Percentiles rank a stretch among this genome's conserved stretches.
These are phyloP conservation scores for Zosterops pallidus DNA, from an alignment of 2,113 vertebrate species.

Conservation along the genomic window DNA sequence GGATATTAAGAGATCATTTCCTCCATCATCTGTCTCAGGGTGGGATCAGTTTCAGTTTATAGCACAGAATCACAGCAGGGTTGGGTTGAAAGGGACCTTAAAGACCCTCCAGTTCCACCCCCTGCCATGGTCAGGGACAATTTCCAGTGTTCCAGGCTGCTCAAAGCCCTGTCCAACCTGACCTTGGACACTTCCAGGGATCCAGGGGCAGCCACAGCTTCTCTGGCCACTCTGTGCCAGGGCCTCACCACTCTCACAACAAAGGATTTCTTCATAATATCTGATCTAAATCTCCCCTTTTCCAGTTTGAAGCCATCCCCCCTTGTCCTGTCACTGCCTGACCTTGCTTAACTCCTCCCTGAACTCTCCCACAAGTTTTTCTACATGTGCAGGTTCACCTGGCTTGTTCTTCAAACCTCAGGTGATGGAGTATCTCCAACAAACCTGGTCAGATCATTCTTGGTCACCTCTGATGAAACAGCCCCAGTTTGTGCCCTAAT, in stretches of 20 bases:
- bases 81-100: background rate
- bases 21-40: background rate
- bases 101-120: fast-evolving
- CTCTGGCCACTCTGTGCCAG: background rate
- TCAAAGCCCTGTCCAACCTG: fast-evolving
- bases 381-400: fast-evolving
- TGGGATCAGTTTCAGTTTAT: background rate
- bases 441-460: background rate
- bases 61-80: background rate
- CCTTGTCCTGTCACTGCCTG: background rate
- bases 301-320: background rate
- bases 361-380: background rate
- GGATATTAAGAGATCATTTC: background rate
- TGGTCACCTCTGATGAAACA: background rate
- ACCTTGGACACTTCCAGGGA: background rate
- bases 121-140: background rate
- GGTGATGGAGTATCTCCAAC: background rate
- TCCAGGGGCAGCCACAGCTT: background rate
- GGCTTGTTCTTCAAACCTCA: background rate
- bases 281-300: background rate
- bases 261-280: background rate
- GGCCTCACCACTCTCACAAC: fast-evolving
- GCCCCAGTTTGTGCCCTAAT: background rate
- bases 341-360: background rate
- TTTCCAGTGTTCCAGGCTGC: fast-evolving